These are phyloP conservation scores for Anableps anableps DNA, from an alignment of 2,797 vertebrate genomes.

Conservation along the genomic window DNA sequence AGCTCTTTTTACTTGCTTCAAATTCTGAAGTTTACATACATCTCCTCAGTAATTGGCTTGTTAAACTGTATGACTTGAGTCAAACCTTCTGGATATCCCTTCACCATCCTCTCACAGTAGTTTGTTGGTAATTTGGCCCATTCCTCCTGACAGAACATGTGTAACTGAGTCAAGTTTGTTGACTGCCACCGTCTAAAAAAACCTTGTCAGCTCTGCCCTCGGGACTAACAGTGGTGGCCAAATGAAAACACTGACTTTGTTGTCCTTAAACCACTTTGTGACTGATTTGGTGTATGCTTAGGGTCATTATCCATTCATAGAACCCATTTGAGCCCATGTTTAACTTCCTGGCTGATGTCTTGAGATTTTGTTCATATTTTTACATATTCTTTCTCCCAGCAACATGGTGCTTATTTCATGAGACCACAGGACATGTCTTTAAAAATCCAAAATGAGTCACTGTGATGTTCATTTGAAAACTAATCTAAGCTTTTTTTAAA, in stretches of 20 bases:
- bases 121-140: background rate
- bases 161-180: background rate
- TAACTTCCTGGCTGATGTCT: background rate
- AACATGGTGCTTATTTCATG: too few species aligned
- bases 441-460: background rate
- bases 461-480: background rate
- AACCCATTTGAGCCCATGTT: too few species aligned
- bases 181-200: background rate
- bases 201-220: background rate
- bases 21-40: background rate
- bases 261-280: background rate
- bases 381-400: too few species aligned
- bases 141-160: background rate
- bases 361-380: background rate
- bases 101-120: background rate
- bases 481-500: background rate
- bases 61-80: background rate
- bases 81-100: background rate
- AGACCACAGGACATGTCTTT: too few species aligned
- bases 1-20: background rate
- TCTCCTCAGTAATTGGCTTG: background rate
- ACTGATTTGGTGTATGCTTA: too few species aligned
- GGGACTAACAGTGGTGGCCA: background rate
- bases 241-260: background rate
- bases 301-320: too few species aligned